These are phyloP conservation scores for Tortrix viridana DNA, from an alignment of 2,888 invertebrate species.

Conservation along the genomic window DNA sequence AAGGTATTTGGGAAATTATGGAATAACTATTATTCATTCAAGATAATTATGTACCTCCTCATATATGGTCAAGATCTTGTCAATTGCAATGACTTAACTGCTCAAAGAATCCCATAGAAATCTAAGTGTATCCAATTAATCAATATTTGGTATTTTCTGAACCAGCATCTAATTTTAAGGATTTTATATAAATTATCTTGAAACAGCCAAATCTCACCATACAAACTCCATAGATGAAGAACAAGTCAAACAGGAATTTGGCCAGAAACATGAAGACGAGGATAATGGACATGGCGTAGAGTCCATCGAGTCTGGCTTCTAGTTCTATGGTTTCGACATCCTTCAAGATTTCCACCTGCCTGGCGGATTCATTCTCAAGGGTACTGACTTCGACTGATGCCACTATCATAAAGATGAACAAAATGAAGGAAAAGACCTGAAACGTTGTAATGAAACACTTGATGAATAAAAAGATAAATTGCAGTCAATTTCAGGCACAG, in stretches of 20 bases:
- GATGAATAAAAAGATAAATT: neutral
- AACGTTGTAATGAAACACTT: constrained; percentile 33
- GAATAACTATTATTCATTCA: too few relatives aligned
- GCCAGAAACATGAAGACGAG: constrained; percentile 67
- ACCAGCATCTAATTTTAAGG: too few relatives aligned
- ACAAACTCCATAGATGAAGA: constrained; percentile 67
- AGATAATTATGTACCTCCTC: too few relatives aligned
- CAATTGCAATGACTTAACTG: too few relatives aligned
- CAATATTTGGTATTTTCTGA: too few relatives aligned
- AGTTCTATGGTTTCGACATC: constrained; percentile 48
- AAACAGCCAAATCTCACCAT: constrained; percentile 51
- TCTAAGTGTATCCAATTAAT: too few relatives aligned
- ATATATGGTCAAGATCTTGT: too few relatives aligned
- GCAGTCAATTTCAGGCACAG: neutral
- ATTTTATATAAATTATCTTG: neutral
- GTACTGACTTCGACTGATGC: constrained; percentile 51
- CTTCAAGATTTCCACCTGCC: neutral
- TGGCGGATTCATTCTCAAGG: constrained; percentile 42
- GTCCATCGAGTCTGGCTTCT: constrained; percentile 62
- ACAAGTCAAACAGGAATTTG: constrained; percentile 67
- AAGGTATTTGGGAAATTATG: too few relatives aligned
- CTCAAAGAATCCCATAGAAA: too few relatives aligned
- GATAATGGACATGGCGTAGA: constrained; percentile 70
- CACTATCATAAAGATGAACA: constrained; percentile 62
- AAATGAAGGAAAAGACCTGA: constrained; percentile 61